Evolutionary conservation across 2,113 vertebrate species (phyloP).

Genomic region (Meleagris gallopavo): DNA sequence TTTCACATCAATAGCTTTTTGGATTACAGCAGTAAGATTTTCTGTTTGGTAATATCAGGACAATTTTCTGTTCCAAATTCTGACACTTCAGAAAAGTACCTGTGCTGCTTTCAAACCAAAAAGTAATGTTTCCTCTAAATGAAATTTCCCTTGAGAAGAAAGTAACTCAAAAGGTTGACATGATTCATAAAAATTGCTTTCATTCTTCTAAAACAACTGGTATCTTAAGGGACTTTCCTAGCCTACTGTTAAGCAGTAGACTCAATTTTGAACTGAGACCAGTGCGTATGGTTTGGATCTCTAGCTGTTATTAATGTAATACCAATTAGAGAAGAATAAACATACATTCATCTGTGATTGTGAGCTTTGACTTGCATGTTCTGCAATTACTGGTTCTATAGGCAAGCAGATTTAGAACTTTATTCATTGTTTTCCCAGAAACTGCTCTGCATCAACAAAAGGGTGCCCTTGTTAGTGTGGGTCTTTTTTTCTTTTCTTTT

Average conservation of each 20-base stretch:
- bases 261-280: background rate
- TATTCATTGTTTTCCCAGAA: background rate
- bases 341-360: background rate
- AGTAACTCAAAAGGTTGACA: slow-evolving; percentile 14
- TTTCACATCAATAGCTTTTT: background rate
- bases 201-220: background rate
- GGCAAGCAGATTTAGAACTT: background rate
- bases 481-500: background rate
- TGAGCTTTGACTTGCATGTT: background rate
- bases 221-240: background rate
- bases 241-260: background rate
- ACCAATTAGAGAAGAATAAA: background rate
- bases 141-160: slow-evolving; percentile 34
- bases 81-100: background rate
- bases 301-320: background rate
- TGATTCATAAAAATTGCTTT: slow-evolving; percentile 22
- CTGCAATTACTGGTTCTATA: background rate
- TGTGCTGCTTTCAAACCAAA: background rate
- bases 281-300: background rate
- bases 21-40: background rate
- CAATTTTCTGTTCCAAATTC: slow-evolving; percentile 7
- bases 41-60: background rate
- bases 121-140: background rate
- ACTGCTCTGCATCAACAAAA: background rate
- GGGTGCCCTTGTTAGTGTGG: background rate